Conservation (phyloP, 2,888 invertebrate genomes). For the Orchesellides sinensis region DNA sequence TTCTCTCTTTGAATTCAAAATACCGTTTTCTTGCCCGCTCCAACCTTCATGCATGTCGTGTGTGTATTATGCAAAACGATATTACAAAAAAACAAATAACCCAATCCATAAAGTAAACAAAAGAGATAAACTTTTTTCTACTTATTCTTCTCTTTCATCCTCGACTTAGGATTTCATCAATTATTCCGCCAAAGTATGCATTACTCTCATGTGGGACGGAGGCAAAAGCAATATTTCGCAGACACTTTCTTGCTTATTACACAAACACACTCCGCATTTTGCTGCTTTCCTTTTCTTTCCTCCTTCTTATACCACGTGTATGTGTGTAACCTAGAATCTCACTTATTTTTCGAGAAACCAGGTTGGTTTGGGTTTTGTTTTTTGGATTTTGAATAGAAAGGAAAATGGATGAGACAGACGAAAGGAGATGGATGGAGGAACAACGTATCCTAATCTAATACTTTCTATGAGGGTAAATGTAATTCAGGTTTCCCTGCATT, state of each 20-base stretch:
- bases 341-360: conserved; percentile 8
- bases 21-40: not conserved
- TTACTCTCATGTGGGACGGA: conserved; percentile 18
- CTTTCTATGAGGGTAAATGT: not conserved
- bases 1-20: not conserved
- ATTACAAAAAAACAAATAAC: conserved; percentile 36
- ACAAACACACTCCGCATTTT: too few relatives aligned
- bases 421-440: conserved; percentile 47
- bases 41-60: too few relatives aligned
- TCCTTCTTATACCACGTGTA: not conserved
- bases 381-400: not conserved
- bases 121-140: conserved; percentile 34
- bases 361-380: conserved; percentile 24
- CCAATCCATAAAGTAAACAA: conserved; percentile 46
- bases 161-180: conserved; percentile 63
- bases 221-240: conserved; percentile 20
- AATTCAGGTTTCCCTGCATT: conserved; percentile 13
- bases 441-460: conserved; percentile 29
- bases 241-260: not conserved
- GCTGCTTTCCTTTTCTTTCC: not conserved
- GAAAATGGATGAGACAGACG: conserved; percentile 31
- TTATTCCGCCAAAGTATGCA: conserved; percentile 39
- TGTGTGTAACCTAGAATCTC: conserved; percentile 27
- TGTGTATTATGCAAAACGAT: too few relatives aligned
- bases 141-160: conserved; percentile 49